Evolutionary conservation across 1,140 invertebrate species (phyloP), one percentile per base, ranked within the genome.

Genomic region (Subanguina moxae): DNA sequence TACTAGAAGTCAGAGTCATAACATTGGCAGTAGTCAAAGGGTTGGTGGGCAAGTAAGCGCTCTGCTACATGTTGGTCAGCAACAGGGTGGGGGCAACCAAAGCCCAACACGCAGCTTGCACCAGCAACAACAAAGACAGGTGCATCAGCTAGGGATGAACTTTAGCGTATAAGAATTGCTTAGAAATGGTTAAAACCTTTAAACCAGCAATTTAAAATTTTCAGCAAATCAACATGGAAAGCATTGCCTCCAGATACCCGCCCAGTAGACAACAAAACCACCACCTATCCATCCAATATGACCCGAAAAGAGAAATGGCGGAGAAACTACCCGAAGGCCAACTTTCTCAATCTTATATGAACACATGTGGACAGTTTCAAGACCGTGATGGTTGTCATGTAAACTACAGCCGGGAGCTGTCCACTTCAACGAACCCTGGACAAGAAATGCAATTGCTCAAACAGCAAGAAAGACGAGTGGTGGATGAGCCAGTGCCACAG

Each of bases 391-490:
- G 78, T 19, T 64, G 75, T 21, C 63, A 80, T 48, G 73, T 79
- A 19, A 52, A 30, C 9, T 79, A 79, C 70, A 75, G 68, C 43
- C 68, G 67, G 23, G 77, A 79, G 61, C 57, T 80, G 52, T 59
- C 67, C 28, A 79, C 77, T 19, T 61, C 68, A n/a, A 58, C 73
- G 13, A 75, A 80, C 68, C 77, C 77, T 21, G 72, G 76, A 38
- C 45, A 64, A 27, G 77, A 79, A 48, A 62, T 23, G 25, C 57
- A 74, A 28, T 61, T 79, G 59, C 52, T 79, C 27, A 79, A 75
- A 59, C 71, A 79, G 62, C 72, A 79, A 62, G 77, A 79, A 52
- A 66, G 64, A n/a, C 42, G 76, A 30, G 72, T 78, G 19, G 59
- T 80, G 15, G 77, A 79, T 30, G 71, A 80, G 43, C 76, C 76